phyloP scores from a whole-genome alignment of 2,113 vertebrate species.

The Xiphias gladius region DNA sequence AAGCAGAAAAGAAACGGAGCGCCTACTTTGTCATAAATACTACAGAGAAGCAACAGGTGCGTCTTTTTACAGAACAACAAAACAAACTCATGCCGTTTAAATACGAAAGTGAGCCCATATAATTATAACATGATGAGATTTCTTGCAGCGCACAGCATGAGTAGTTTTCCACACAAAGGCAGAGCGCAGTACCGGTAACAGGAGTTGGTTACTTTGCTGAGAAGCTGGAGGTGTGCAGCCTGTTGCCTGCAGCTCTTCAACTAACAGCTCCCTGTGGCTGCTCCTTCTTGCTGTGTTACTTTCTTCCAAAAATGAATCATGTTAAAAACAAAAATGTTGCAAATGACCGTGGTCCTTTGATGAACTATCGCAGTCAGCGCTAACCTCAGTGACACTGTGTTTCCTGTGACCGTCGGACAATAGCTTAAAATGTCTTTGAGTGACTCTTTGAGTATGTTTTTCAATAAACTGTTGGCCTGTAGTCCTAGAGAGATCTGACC shows the following conservation, averaged over 20 bases:
- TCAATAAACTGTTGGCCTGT: neutral
- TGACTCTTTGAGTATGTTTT: neutral
- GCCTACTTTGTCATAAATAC: neutral
- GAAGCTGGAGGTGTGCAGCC: conserved; percentile 9
- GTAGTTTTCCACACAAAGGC: neutral
- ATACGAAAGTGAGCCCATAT: neutral
- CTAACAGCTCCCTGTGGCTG: neutral
- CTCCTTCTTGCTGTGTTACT: neutral
- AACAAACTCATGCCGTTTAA: neutral
- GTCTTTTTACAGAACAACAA: neutral
- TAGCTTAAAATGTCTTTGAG: no score
- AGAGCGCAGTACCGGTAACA: neutral
- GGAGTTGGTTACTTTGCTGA: neutral
- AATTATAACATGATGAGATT: neutral
- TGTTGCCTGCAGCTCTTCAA: neutral
- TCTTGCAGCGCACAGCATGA: neutral
- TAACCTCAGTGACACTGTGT: neutral
- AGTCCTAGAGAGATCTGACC: neutral
- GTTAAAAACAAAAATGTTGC: neutral
- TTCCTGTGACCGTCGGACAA: neutral
- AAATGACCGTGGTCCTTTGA: neutral
- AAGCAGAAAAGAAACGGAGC: no score
- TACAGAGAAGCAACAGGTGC: neutral
- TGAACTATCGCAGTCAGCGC: neutral
- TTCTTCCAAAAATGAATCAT: neutral